Percentiles rank a stretch among this genome's conserved stretches.
Conservation (phyloP, 2,113 vertebrate species). For the Phalacrocorax pelagicus region DNA sequence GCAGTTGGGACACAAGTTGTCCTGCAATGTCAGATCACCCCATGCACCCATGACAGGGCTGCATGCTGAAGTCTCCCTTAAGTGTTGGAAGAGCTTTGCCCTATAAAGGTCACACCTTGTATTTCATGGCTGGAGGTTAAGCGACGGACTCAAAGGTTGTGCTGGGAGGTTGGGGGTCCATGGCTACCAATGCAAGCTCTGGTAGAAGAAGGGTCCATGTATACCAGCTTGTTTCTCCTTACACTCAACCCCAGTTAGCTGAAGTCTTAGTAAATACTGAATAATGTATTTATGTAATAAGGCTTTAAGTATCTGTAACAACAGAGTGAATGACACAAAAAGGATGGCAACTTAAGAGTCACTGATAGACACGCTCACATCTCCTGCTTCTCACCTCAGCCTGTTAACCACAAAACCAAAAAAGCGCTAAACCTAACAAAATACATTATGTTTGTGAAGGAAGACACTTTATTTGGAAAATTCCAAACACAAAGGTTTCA, state of each 20-base stretch:
- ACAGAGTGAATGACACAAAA: not conserved
- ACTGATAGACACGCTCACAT: not conserved
- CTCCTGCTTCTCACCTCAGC: accelerated
- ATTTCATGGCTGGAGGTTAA: not conserved
- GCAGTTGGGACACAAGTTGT: not conserved
- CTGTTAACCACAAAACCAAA: not conserved
- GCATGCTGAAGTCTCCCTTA: not conserved
- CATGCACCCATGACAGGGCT: accelerated
- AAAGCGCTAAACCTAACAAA: not conserved
- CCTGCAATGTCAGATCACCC: not conserved
- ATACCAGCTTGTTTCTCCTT: not conserved
- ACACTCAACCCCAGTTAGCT: not conserved
- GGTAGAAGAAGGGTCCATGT: not conserved
- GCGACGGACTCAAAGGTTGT: accelerated
- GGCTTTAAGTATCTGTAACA: not conserved
- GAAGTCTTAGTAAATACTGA: not conserved
- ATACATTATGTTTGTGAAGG: not conserved
- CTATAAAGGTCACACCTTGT: not conserved
- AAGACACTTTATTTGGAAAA: not conserved
- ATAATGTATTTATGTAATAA: not conserved
- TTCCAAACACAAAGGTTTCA: not conserved
- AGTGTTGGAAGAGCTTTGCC: not conserved
- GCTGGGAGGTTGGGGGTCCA: accelerated
- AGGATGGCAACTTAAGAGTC: not conserved
- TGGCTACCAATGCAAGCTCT: not conserved